Evolutionary conservation across 1,140 invertebrate species (phyloP).

Genomic region (Acromyrmex echinatior): DNA sequence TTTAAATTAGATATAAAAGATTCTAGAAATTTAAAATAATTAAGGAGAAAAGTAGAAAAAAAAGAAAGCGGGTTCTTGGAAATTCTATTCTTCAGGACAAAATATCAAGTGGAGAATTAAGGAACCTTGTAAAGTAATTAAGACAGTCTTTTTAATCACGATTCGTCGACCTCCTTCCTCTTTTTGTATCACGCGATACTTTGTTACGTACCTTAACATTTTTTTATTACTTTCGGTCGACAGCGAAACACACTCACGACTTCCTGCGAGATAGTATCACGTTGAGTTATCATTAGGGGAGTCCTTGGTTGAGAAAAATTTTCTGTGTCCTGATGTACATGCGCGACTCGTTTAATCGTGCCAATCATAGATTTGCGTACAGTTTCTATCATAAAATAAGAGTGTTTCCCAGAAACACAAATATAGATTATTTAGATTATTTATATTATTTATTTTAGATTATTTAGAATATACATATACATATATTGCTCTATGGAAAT

Average conservation of each 20-base stretch:
- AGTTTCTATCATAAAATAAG: conserved; percentile 30
- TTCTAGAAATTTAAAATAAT: conserved; percentile 26
- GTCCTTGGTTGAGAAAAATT: conserved; percentile 68
- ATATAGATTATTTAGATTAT: neutral
- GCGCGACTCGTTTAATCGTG: conserved; percentile 60
- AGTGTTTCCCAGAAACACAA: conserved; percentile 39
- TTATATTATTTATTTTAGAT: neutral
- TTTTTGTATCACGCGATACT: conserved; percentile 67
- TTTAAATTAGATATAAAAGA: neutral
- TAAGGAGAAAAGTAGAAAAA: neutral
- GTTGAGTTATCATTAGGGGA: conserved; percentile 66
- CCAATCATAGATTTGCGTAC: conserved; percentile 27
- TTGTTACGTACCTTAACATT: conserved; percentile 62
- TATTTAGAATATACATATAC: neutral
- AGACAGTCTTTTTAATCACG: conserved; percentile 68
- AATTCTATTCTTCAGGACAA: neutral
- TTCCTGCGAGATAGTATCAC: conserved; percentile 70
- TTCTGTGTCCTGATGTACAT: conserved; percentile 59
- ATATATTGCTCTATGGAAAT: neutral
- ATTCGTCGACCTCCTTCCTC: conserved; percentile 69
- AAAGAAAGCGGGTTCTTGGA: neutral
- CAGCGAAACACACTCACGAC: conserved; percentile 62
- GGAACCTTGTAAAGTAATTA: conserved; percentile 61
- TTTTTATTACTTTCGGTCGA: conserved; percentile 50
- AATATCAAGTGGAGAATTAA: conserved; percentile 41